phyloP scores from a whole-genome alignment of 1,140 invertebrate species.

The Brachionus koreanus region DNA sequence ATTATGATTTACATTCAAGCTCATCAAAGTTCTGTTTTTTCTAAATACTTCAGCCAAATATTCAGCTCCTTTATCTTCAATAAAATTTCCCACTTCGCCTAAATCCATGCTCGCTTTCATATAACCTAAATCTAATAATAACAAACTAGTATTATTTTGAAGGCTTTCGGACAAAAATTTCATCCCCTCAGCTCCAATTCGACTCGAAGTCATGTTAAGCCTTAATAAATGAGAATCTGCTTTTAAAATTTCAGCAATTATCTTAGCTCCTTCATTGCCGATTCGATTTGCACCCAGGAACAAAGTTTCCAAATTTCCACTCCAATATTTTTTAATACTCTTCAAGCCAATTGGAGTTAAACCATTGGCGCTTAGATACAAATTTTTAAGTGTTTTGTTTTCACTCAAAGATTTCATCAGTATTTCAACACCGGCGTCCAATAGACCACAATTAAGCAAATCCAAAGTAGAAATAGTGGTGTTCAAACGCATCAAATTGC shows the following conservation, averaged over 20 bases:
- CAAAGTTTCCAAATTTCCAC: conserved; percentile 13
- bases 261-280: conserved; percentile 20
- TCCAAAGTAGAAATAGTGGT: conserved; percentile 10
- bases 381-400: conserved; percentile 43
- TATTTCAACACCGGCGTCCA: conserved; percentile 13
- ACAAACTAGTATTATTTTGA: not conserved
- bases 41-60: not conserved
- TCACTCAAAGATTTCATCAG: not conserved
- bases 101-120: conserved; percentile 33
- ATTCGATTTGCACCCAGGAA: conserved; percentile 29
- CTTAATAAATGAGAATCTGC: not conserved
- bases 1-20: conserved; percentile 25
- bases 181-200: conserved; percentile 12
- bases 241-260: not conserved
- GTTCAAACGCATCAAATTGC: not conserved
- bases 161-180: not conserved
- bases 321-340: not conserved
- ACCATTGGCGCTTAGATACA: conserved; percentile 36
- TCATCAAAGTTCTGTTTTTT: not conserved
- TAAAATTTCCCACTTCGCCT: conserved; percentile 30
- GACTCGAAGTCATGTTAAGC: conserved; percentile 9
- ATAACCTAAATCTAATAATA: conserved; percentile 26
- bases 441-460: conserved; percentile 38
- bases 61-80: conserved; percentile 36
- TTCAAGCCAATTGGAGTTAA: not conserved